Percentiles rank a stretch among this genome's conserved stretches.
Evolutionary conservation across 1,140 invertebrate genomes (phyloP).

Genomic region (Zaprionus camerounensis): DNA sequence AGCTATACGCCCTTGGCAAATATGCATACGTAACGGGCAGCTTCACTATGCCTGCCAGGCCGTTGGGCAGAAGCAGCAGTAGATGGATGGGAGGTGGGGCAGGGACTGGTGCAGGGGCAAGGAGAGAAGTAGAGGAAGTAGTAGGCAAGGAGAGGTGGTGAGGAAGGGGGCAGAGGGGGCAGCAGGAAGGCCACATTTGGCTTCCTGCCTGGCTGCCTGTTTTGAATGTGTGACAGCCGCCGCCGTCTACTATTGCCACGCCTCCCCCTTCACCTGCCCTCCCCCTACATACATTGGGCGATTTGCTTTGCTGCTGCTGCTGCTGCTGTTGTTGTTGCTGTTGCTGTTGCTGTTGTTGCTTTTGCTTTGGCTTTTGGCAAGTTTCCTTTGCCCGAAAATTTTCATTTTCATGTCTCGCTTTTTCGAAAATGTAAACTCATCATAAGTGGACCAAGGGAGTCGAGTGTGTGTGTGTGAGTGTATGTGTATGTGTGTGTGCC

Average conservation of each 20-base stretch:
- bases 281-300: conserved; percentile 20
- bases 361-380: conserved; percentile 29
- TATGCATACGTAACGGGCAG: conserved; percentile 80
- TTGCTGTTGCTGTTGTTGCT: conserved; percentile 34
- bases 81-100: not conserved
- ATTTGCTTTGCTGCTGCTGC: conserved; percentile 16
- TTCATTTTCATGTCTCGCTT: conserved; percentile 61
- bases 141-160: not conserved
- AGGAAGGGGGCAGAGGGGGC: not conserved
- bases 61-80: not conserved
- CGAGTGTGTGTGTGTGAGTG: conserved; percentile 32
- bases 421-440: conserved; percentile 80
- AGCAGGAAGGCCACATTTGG: conserved; percentile 71
- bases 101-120: no score
- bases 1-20: conserved; percentile 36
- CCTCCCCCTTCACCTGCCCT: not conserved
- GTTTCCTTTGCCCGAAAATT: conserved; percentile 70
- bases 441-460: conserved; percentile 75
- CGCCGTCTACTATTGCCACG: conserved; percentile 18
- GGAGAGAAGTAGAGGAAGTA: not conserved
- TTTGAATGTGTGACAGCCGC: conserved; percentile 80
- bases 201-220: conserved; percentile 68
- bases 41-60: conserved; percentile 10
- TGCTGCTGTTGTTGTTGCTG: conserved; percentile 1
- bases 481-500: no score